These are phyloP conservation scores for Strigamia maritima DNA, from an alignment of 2,888 invertebrate genomes.

Conservation along the genomic window DNA sequence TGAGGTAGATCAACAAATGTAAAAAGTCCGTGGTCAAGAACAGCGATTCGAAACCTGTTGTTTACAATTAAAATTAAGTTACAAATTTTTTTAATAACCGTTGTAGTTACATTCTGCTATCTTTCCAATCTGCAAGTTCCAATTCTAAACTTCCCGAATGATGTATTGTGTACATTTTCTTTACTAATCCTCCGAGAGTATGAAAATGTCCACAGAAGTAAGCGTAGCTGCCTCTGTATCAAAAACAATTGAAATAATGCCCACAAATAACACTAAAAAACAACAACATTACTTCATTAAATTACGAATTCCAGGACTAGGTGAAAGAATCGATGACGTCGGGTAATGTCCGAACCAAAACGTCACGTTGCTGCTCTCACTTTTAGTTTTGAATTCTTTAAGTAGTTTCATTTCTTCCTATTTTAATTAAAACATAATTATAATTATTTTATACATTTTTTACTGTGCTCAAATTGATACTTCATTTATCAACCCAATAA, in stretches of 20 bases:
- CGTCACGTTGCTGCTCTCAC: conserved; percentile 61
- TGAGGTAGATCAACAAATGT: conserved; percentile 77
- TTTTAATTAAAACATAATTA: background rate
- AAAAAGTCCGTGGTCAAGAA: conserved; percentile 84
- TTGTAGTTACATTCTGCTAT: conserved; percentile 68
- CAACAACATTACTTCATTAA: conserved; percentile 45
- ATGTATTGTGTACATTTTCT: conserved; percentile 82
- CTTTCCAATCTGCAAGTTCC: conserved; percentile 90
- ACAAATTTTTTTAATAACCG: background rate
- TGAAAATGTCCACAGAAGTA: conserved; percentile 91
- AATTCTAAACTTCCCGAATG: conserved; percentile 77
- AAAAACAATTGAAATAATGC: background rate
- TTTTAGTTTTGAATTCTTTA: conserved; percentile 59
- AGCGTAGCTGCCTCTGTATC: conserved; percentile 59
- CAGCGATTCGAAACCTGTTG: conserved; percentile 71
- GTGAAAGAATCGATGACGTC: conserved; percentile 74
- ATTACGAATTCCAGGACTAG: conserved; percentile 52
- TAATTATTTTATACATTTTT: background rate
- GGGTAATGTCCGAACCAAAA: conserved; percentile 90
- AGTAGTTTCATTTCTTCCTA: conserved; percentile 54
- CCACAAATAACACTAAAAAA: too few species aligned
- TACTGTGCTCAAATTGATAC: conserved; percentile 45
- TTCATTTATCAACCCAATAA: conserved; percentile 64
- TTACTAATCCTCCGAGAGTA: conserved; percentile 71
- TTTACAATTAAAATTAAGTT: background rate